These are phyloP conservation scores for Alviniconcha marisindica DNA, from an alignment of 1,140 invertebrate species.

Conservation along the genomic window DNA sequence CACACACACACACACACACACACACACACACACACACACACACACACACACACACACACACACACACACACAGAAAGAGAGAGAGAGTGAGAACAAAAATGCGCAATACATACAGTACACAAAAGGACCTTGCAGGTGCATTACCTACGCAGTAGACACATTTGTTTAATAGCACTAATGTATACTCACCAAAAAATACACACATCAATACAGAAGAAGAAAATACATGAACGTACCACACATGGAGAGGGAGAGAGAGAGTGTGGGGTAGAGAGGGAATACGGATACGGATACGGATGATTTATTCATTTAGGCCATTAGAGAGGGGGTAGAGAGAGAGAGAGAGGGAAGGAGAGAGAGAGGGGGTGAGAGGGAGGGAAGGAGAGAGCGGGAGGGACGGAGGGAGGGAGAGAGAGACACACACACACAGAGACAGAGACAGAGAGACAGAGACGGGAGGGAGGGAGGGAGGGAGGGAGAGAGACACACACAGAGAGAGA, in stretches of 20 bases:
- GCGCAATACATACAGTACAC: neutral
- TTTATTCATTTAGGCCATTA: neutral
- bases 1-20: no score
- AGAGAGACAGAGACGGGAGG: constrained; percentile 1
- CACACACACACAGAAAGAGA: no score
- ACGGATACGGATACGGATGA: no score
- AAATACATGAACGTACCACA: neutral
- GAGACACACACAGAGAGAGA: neutral
- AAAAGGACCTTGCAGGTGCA: no score
- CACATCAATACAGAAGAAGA: neutral
- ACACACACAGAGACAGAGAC: neutral
- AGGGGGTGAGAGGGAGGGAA: constrained; percentile 5
- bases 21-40: no score
- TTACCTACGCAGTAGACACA: no score
- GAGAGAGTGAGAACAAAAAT: no score
- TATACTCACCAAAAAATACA: no score
- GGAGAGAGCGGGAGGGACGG: no score
- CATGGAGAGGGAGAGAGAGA: neutral
- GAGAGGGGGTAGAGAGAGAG: constrained; percentile 4
- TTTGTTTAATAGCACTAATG: no score
- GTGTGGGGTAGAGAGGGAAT: neutral
- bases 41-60: no score
- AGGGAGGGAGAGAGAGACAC: neutral
- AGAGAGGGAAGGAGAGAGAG: constrained; percentile 19
- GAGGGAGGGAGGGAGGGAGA: constrained; percentile 5